Conservation (phyloP, 1,140 invertebrate genomes). For the Brevipalpus yothersi region DNA sequence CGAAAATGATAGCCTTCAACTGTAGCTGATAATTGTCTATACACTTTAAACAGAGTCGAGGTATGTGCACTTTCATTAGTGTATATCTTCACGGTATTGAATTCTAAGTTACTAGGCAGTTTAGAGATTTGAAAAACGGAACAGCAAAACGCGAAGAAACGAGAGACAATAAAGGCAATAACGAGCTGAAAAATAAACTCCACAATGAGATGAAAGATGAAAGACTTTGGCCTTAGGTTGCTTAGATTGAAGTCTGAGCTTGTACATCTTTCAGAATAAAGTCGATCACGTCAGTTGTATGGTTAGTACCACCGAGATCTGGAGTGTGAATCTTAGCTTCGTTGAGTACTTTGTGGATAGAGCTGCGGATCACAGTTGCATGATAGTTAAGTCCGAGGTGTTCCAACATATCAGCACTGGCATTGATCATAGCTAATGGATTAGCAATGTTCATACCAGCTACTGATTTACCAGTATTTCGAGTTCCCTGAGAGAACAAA, state of each 20-base stretch:
- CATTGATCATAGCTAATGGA: constrained; percentile 83
- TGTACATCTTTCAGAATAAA: not conserved
- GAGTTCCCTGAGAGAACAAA: constrained; percentile 33
- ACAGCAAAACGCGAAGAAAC: too few species aligned
- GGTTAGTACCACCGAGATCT: constrained; percentile 30
- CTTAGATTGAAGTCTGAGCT: not conserved
- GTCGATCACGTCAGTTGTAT: not conserved
- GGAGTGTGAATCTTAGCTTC: constrained; percentile 33
- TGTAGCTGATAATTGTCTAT: too few species aligned
- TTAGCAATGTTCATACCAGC: constrained; percentile 92
- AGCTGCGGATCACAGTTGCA: constrained; percentile 43
- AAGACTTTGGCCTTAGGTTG: too few species aligned
- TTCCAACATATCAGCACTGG: constrained; percentile 68
- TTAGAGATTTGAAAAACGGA: too few species aligned
- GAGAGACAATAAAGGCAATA: too few species aligned
- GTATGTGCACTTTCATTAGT: too few species aligned
- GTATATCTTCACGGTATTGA: too few species aligned
- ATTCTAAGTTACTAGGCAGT: too few species aligned
- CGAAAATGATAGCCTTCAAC: too few species aligned
- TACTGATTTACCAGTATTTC: constrained; percentile 74
- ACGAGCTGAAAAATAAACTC: too few species aligned
- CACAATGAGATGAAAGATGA: too few species aligned
- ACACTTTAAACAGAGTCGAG: too few species aligned
- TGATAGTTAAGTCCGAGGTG: constrained; percentile 62
- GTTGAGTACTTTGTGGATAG: constrained; percentile 55